phyloP scores from a whole-genome alignment of 2,888 invertebrate genomes.

The Actias luna region DNA sequence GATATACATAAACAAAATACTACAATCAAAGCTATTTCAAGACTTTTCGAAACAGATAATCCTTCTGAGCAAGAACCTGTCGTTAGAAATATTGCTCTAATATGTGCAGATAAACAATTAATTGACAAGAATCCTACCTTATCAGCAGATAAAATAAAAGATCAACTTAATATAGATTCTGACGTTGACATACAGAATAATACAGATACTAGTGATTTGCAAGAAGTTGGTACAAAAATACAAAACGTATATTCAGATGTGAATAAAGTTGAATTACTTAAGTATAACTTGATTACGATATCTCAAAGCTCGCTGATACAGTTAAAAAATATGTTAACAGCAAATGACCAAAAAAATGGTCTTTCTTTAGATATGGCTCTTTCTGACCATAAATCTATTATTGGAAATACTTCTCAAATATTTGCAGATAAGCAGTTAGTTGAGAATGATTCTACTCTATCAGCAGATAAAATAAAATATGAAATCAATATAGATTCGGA shows the following conservation, averaged over 20 bases:
- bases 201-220: neutral
- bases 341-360: conserved; percentile 13
- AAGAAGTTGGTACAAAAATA: neutral
- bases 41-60: neutral
- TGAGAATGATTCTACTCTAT: neutral
- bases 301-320: neutral
- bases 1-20: neutral
- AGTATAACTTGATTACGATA: neutral
- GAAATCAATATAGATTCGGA: neutral
- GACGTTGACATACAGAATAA: neutral
- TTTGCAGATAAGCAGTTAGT: neutral
- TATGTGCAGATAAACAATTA: neutral
- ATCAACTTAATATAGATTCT: neutral
- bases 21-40: neutral
- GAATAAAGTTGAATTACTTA: neutral
- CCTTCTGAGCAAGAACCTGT: neutral
- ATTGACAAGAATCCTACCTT: neutral
- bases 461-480: neutral
- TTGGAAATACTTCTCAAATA: neutral
- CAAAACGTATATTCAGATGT: neutral
- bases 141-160: neutral
- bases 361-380: conserved; percentile 42
- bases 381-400: neutral
- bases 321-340: neutral
- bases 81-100: neutral